Conservation (phyloP, 2,113 vertebrate species). For the Alligator sinensis region DNA sequence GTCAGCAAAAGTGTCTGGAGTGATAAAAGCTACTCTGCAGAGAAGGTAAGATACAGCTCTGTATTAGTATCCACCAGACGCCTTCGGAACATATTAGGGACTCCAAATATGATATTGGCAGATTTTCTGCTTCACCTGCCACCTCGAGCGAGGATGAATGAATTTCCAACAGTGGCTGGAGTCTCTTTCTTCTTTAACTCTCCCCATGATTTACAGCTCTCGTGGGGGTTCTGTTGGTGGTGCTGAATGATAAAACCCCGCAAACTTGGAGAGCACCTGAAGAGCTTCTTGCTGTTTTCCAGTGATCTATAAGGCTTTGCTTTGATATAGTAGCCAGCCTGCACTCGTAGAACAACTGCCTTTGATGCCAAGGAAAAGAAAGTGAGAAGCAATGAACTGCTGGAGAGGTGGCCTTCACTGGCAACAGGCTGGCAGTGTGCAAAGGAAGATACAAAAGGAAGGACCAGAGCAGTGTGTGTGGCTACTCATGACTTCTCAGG, state of each 20-base stretch:
- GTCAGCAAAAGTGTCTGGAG: slow-evolving; percentile 54
- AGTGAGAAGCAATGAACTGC: background rate
- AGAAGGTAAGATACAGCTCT: background rate
- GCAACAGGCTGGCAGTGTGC: background rate
- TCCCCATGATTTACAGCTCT: background rate
- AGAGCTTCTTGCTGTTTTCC: background rate
- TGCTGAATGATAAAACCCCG: background rate
- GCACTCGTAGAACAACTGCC: background rate
- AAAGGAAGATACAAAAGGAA: too few relatives aligned
- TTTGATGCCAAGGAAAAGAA: background rate
- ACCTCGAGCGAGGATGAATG: background rate
- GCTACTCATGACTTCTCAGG: too few relatives aligned
- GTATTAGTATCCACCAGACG: background rate
- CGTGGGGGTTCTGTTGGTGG: fast-evolving
- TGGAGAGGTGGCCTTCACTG: too few relatives aligned
- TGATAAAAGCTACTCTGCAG: background rate
- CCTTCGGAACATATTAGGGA: background rate
- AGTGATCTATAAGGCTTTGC: background rate
- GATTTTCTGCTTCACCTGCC: slow-evolving; percentile 4
- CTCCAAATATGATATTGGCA: background rate
- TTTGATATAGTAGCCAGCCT: background rate
- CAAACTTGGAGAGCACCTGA: background rate
- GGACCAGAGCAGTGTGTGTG: too few relatives aligned
- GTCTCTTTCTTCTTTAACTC: background rate
- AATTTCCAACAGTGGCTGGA: background rate